Percentiles rank a stretch among this genome's conserved stretches.
These are phyloP conservation scores for Enteromius thamalakanensis DNA, from an alignment of 2,797 vertebrate species.

Conservation along the genomic window DNA sequence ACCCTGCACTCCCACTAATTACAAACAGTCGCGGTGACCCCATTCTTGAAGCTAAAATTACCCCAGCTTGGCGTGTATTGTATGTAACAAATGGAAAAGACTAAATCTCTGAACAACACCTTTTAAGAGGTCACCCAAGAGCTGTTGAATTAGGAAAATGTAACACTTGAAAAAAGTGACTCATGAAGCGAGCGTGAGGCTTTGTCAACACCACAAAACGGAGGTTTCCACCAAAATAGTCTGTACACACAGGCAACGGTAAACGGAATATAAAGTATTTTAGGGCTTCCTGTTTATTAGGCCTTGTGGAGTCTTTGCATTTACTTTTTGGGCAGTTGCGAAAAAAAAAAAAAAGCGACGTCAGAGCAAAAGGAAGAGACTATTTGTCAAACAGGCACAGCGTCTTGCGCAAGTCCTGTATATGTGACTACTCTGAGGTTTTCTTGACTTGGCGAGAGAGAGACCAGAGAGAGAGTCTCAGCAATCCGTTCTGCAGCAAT, in stretches of 20 bases:
- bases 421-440: constrained; percentile 28
- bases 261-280: constrained; percentile 46
- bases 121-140: neutral
- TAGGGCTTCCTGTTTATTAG: constrained; percentile 54
- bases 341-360: constrained; percentile 32
- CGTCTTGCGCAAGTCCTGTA: constrained; percentile 34
- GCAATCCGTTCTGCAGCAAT: neutral
- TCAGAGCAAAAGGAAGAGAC: constrained; percentile 43
- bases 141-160: constrained; percentile 19
- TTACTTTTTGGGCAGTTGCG: constrained; percentile 36
- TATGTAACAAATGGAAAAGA: constrained; percentile 29
- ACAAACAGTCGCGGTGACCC: constrained; percentile 14
- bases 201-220: constrained; percentile 16
- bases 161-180: neutral
- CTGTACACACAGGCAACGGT: constrained; percentile 4
- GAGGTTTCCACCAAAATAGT: constrained; percentile 19
- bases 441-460: constrained; percentile 8
- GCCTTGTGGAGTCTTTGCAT: constrained; percentile 16
- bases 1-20: constrained; percentile 39
- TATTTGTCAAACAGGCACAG: constrained; percentile 29
- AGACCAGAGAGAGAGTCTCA: neutral
- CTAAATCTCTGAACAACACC: constrained; percentile 6
- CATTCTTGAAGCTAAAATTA: constrained; percentile 19
- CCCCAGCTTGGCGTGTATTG: neutral
- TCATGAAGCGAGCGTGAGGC: neutral